phyloP scores from a whole-genome alignment of 2,113 vertebrate species.

The Tragelaphus imberbis region DNA sequence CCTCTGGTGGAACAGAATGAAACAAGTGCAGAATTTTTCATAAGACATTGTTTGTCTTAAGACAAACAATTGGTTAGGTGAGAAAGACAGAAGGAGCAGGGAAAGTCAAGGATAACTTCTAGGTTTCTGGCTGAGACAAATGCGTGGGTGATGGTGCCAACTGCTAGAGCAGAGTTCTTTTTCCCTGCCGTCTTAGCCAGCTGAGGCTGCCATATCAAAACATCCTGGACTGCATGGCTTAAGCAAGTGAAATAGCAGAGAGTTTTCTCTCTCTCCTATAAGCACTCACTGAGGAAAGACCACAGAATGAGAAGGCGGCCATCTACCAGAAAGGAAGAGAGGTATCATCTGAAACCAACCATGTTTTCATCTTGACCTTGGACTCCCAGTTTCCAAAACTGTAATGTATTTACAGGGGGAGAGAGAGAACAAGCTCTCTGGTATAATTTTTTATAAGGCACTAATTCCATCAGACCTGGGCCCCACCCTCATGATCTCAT shows the following conservation, averaged over 20 bases:
- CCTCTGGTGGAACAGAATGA: not conserved
- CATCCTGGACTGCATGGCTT: not conserved
- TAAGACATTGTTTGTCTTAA: not conserved
- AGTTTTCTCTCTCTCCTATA: not conserved
- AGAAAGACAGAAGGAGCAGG: not conserved
- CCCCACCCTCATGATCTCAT: not conserved
- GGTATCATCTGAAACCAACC: not conserved
- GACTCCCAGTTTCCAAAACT: not conserved
- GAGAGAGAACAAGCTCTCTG: not conserved
- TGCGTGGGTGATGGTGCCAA: not conserved
- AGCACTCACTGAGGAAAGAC: not conserved
- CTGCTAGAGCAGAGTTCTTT: not conserved
- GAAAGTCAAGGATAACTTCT: not conserved
- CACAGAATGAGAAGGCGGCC: not conserved
- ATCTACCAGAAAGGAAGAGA: not conserved
- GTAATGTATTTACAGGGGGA: not conserved
- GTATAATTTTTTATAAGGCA: not conserved
- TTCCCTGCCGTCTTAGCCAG: not conserved
- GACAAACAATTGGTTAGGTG: not conserved
- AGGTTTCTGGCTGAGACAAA: not conserved
- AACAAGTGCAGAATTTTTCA: not conserved
- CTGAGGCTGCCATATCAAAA: not conserved
- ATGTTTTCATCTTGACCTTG: not conserved
- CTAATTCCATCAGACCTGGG: not conserved
- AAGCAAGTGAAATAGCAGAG: not conserved